Conservation (phyloP, 2,888 invertebrate genomes). For the Scaeva pyrastri region DNA sequence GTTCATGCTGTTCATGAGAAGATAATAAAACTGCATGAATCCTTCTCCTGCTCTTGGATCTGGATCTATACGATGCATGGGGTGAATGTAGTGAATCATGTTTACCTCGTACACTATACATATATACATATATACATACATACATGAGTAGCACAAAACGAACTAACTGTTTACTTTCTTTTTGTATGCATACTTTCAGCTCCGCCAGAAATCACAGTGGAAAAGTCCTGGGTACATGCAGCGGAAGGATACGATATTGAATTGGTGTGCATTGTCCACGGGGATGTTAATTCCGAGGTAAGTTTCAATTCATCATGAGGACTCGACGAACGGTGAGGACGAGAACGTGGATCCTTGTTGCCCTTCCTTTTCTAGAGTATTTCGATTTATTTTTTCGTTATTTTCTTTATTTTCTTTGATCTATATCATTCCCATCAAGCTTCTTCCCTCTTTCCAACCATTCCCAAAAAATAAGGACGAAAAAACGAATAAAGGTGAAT, state of each 20-base stretch:
- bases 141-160: not conserved
- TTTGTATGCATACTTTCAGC: slow-evolving; percentile 82
- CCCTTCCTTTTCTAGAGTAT: slow-evolving; percentile 19
- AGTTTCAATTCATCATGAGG: slow-evolving; percentile 65
- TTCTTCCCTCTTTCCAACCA: too few relatives aligned
- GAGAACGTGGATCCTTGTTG: not conserved
- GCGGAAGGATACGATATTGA: slow-evolving; percentile 87
- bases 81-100: slow-evolving; percentile 73
- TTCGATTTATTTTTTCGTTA: slow-evolving; percentile 35
- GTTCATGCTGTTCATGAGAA: slow-evolving; percentile 16
- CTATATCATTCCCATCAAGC: slow-evolving; percentile 5
- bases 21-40: slow-evolving; percentile 71
- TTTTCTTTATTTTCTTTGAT: not conserved
- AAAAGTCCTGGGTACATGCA: slow-evolving; percentile 87
- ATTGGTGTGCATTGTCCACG: slow-evolving; percentile 87
- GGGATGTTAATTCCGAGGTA: slow-evolving; percentile 86
- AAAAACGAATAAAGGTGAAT: slow-evolving; percentile 44
- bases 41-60: not conserved
- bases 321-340: too few relatives aligned
- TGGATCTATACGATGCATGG: too few relatives aligned
- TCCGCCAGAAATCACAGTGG: slow-evolving; percentile 87
- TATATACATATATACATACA: not conserved
- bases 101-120: slow-evolving; percentile 55
- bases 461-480: not conserved
- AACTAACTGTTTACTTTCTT: slow-evolving; percentile 62